Evolutionary conservation across 2,113 vertebrate species (phyloP).

Genomic region (Bolborhynchus lineola): DNA sequence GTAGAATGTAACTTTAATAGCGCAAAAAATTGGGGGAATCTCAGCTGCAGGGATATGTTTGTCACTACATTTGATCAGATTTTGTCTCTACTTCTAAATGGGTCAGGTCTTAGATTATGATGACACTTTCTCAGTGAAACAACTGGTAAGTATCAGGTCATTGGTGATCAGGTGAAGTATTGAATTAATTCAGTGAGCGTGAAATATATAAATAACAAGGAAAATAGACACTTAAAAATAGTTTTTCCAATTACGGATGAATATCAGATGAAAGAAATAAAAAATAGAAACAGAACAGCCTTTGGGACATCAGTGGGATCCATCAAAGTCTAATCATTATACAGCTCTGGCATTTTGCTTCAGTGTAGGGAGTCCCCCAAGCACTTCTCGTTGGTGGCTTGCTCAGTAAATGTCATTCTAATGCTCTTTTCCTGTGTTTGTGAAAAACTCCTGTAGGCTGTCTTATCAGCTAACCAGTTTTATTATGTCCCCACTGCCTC

Average conservation of each 20-base stretch:
- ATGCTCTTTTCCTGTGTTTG: constrained; percentile 46
- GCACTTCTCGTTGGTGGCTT: constrained; percentile 55
- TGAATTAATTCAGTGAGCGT: constrained; percentile 5
- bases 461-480: constrained; percentile 35
- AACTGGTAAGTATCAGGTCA: not conserved
- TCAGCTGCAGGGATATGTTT: not conserved
- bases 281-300: constrained; percentile 52
- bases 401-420: constrained; percentile 74
- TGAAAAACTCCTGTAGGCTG: constrained; percentile 55
- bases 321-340: constrained; percentile 61
- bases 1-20: not conserved
- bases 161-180: not conserved
- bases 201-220: constrained; percentile 18
- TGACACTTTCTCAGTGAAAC: not conserved
- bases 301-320: constrained; percentile 51
- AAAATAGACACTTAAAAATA: constrained; percentile 58
- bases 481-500: not conserved
- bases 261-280: constrained; percentile 49
- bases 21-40: accelerated
- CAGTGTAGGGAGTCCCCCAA: constrained; percentile 39
- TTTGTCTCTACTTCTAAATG: not conserved
- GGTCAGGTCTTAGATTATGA: not conserved
- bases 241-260: constrained; percentile 41
- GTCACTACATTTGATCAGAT: not conserved
- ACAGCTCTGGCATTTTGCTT: constrained; percentile 63